Base-by-base conservation (phyloP, 2,113 vertebrate species). In the Elaphurus davidianus region DNA sequence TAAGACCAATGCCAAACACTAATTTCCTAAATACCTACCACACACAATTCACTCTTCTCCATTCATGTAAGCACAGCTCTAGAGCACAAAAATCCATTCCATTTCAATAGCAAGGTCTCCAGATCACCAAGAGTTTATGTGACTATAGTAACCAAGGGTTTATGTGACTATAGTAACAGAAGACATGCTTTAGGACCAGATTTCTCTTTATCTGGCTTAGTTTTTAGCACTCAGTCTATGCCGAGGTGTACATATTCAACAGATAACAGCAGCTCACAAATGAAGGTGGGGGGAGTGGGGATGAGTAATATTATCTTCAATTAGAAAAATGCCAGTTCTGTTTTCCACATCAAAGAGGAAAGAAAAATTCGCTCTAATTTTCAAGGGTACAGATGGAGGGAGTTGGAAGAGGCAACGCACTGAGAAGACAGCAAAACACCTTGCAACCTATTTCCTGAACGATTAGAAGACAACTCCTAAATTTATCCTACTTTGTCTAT, bases 311-410 rank as follows among this genome's bases (percentile, higher is more conserved):
- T 64, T 25, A 93, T 78, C 92, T 97, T 96, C 90, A 94, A 92
- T 98, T 98, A 98, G 90, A 94, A 97, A 98, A 98, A 47, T 84
- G 78, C 50, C 52, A 64, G 1, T 93, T 91, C 83, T 94, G 43
- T 97, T 87, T 96, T 96, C 45, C 67, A 90, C 86, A 83, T 40
- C 10, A 93, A 89, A 50, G 78, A 36, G 79, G 14, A 71, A 79
- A 96, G 71, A 98, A 96, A 84, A 93, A 79, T 47, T 87, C 36
- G 62, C 33, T 90, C 54, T 28, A 71, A 62, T 7, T 59, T 91
- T 92, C 52, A 87, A n/a, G 43, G 14, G 9, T 33, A 93, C 28
- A 92, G 71, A 50, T 21, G 21, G n/a, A 76, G 17, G 71, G 1
- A 91, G 59, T 0, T 54, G 7, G 27, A 92, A 91, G 21, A 55